These are phyloP conservation scores for Zoroaster sp. DNA, from an alignment of 53 echinoderm and acorn worm species.

Conservation along the genomic window DNA sequence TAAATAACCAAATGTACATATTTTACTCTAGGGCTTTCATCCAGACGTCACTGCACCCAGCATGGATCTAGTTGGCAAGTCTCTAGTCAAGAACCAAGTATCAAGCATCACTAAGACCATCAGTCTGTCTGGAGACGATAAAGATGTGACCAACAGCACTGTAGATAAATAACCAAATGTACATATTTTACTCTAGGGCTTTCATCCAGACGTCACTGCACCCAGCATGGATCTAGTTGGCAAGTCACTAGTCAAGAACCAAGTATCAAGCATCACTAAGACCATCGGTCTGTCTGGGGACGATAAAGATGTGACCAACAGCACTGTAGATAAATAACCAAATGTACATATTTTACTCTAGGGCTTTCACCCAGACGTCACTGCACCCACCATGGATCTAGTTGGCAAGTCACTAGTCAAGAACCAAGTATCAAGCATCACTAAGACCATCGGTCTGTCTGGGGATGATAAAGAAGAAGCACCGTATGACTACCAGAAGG, in stretches of 20 bases:
- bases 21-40: too few relatives aligned
- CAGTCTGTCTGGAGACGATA: conserved; percentile 60
- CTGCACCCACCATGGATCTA: conserved; percentile 51
- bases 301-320: conserved; percentile 28
- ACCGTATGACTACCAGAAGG: conserved; percentile 56
- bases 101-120: conserved; percentile 61
- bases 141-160: too few relatives aligned
- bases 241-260: conserved; percentile 68
- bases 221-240: conserved; percentile 69
- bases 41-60: neutral
- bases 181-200: too few relatives aligned
- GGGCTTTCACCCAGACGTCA: neutral
- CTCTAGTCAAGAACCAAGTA: conserved; percentile 69
- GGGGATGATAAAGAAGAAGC: conserved; percentile 52
- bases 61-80: conserved; percentile 73
- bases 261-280: conserved; percentile 62
- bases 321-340: too few relatives aligned
- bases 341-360: too few relatives aligned
- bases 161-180: too few relatives aligned
- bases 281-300: conserved; percentile 66
- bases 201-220: neutral
- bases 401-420: conserved; percentile 78
- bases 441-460: conserved; percentile 71
- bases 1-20: too few relatives aligned
- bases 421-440: conserved; percentile 63